Evolutionary conservation across 1,140 invertebrate genomes (phyloP).

Genomic region (Temnothorax curvispinosus): DNA sequence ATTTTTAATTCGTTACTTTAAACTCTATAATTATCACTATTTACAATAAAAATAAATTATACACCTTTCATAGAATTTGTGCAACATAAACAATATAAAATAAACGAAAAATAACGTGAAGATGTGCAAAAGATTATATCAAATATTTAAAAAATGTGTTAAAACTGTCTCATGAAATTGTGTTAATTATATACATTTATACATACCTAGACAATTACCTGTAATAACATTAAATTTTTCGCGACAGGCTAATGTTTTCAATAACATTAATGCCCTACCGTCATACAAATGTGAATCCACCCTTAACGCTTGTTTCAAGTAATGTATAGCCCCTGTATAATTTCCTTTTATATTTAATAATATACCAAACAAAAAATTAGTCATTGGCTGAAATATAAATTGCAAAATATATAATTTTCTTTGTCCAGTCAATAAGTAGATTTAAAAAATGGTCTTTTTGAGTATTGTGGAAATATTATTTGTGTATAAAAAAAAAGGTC

Average conservation of each 20-base stretch:
- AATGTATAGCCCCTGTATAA: conserved; percentile 88
- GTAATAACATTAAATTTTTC: conserved; percentile 72
- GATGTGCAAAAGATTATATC: background rate
- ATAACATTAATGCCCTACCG: conserved; percentile 85
- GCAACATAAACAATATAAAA: background rate
- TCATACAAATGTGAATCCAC: conserved; percentile 87
- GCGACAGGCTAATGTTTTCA: conserved; percentile 88
- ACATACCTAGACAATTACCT: conserved; percentile 36
- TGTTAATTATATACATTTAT: background rate
- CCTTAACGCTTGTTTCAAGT: conserved; percentile 89
- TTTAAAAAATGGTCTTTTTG: background rate
- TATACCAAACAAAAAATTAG: conserved; percentile 90
- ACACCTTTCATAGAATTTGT: background rate
- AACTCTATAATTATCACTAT: background rate
- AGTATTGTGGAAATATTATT: background rate
- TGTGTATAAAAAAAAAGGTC: background rate
- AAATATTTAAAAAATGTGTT: background rate
- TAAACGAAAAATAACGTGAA: background rate
- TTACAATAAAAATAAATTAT: background rate
- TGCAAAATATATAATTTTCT: background rate
- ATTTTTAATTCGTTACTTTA: background rate
- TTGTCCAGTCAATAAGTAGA: background rate
- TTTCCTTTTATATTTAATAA: conserved; percentile 89
- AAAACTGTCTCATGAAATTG: background rate
- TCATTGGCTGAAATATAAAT: conserved; percentile 87